phyloP scores from a whole-genome alignment of 2,888 invertebrate genomes.

The Scaptomyza flava region DNA sequence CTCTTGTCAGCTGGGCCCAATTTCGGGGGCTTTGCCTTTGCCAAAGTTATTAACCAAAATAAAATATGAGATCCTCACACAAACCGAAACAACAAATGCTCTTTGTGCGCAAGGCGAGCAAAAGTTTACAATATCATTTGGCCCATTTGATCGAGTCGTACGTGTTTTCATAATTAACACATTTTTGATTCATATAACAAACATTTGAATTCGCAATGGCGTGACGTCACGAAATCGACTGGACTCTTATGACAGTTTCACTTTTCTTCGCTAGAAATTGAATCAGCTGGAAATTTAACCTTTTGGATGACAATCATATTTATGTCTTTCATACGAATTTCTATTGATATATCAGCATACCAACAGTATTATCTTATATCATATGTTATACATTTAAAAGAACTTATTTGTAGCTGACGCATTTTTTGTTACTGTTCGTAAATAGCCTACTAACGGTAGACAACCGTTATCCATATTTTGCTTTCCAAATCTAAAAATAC shows the following conservation, averaged over 20 bases:
- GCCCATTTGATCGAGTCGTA: constrained; percentile 29
- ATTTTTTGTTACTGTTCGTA: constrained; percentile 55
- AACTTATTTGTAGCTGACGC: constrained; percentile 34
- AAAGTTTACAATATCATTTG: constrained; percentile 51
- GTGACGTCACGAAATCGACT: not conserved
- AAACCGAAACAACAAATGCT: constrained; percentile 29
- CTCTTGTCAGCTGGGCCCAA: constrained; percentile 42
- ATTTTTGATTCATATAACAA: constrained; percentile 66
- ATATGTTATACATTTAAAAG: not conserved
- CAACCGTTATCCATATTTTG: constrained; percentile 59
- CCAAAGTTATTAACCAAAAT: constrained; percentile 57
- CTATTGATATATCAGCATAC: constrained; percentile 26
- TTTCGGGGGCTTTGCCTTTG: constrained; percentile 46
- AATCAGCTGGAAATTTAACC: constrained; percentile 41
- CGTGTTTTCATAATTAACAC: constrained; percentile 73
- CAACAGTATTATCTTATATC: constrained; percentile 33
- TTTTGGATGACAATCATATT: not conserved
- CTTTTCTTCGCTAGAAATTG: constrained; percentile 63
- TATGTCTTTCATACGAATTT: not conserved
- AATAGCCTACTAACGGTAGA: constrained; percentile 38
- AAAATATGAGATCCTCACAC: constrained; percentile 35
- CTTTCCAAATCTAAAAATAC: not conserved
- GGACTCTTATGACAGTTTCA: constrained; percentile 46
- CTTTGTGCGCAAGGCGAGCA: constrained; percentile 45
- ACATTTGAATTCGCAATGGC: constrained; percentile 24